phyloP scores from a whole-genome alignment of 1,140 invertebrate genomes.

The Apis laboriosa region DNA sequence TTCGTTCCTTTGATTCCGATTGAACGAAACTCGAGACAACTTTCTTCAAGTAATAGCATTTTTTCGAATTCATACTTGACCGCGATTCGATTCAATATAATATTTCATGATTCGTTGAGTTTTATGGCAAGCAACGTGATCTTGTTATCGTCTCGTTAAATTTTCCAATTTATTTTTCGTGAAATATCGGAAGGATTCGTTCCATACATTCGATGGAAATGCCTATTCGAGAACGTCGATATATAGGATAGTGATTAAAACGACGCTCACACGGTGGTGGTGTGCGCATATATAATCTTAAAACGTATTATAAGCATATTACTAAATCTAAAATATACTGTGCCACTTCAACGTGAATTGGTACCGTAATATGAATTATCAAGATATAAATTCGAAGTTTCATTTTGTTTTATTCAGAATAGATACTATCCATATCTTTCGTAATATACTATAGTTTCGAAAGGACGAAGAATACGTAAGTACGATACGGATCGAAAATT shows the following conservation, averaged over 20 bases:
- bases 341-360: neutral
- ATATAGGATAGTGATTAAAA: neutral
- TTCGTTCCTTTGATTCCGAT: too few species aligned
- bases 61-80: conserved; percentile 1
- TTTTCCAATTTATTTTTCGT: conserved; percentile 2
- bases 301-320: neutral
- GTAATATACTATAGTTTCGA: neutral
- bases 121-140: neutral
- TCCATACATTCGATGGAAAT: neutral
- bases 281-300: neutral
- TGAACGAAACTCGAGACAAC: neutral
- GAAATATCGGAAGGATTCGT: neutral
- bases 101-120: neutral
- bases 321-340: neutral
- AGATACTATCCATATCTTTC: neutral
- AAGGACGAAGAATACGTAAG: neutral
- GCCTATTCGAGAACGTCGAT: conserved; percentile 2
- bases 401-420: neutral
- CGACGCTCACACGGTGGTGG: neutral
- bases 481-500: neutral
- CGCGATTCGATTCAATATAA: neutral
- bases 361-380: neutral
- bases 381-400: neutral
- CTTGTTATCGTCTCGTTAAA: neutral
- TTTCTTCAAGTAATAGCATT: neutral